Evolutionary conservation across 2,113 vertebrate genomes (phyloP), one percentile per base, ranked within the genome.

Genomic region (Rhadina sibilatrix): DNA sequence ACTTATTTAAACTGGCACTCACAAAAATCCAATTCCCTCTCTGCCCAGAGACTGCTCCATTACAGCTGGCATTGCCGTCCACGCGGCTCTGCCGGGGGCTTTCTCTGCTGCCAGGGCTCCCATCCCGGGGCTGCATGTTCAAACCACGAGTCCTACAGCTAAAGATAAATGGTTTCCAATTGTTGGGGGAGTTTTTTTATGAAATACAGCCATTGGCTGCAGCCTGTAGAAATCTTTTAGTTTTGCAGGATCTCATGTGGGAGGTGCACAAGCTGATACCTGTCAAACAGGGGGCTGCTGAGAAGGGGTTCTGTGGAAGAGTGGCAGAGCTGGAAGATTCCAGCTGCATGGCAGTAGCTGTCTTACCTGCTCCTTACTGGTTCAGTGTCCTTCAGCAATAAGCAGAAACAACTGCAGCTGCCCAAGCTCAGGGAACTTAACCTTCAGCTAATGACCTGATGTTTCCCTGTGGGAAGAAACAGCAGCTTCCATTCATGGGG

Each of bases 21-120:
- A 88, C 83, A 89, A 93, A 95, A 91, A 92, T 85, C 89, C 79
- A 79, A 64, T 95, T 94, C 83, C 25, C 22, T 85, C 66, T 95
- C 63, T 91, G 22, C 33, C n/a, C 20, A 2, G 72, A 1, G 0
- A 63, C 69, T 87, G 57, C 88, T 96, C 89, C 83, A 68, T 82
- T 92, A 56, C 14, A 4, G 71, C 88, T 22, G 42, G 46, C 0
- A 1, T 23, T 81, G 37, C 66, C 18, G 12, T 47, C 61, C 7
- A 1, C 38, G 7, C 1, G 0, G 65, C 65, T 66, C 61, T 79
- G 69, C 46, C 0, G 7, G 64, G 33, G 8, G 61, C 71, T 84
- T 16, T 47, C 18, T 56, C 38, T 21, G 35, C 82, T 79, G 57
- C 70, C 0, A 2, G 38, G 42, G 16, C 31, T 93, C 49, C 84